phyloP scores from a whole-genome alignment of 2,113 vertebrate genomes.

The Melanocharis versteri region DNA sequence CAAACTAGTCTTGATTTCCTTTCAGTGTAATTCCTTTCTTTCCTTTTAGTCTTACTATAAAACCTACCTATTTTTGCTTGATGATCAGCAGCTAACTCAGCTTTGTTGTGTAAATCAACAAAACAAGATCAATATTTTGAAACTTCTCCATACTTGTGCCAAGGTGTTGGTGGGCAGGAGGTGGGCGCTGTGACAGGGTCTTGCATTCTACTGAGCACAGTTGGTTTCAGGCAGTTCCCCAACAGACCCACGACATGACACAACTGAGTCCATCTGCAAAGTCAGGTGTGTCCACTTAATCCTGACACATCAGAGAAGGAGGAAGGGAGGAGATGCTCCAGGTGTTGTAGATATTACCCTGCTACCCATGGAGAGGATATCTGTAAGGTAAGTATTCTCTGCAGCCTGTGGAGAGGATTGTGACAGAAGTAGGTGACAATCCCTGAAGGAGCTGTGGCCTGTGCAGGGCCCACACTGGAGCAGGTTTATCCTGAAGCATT shows the following conservation, averaged over 20 bases:
- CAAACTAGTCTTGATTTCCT: neutral
- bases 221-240: neutral
- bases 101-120: neutral
- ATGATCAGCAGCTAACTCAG: neutral
- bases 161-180: neutral
- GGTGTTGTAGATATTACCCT: neutral
- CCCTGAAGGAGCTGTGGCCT: neutral
- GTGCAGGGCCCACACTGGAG: neutral
- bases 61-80: neutral
- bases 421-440: neutral
- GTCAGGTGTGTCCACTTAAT: too few relatives aligned
- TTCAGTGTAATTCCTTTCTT: neutral
- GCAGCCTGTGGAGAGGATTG: neutral
- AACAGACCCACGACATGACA: neutral
- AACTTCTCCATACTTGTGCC: neutral
- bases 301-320: neutral
- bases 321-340: neutral
- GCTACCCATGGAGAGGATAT: too few relatives aligned
- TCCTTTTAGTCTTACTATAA: neutral
- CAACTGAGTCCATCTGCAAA: neutral
- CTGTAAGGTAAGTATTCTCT: neutral
- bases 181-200: neutral
- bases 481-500: neutral
- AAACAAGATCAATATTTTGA: neutral
- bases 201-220: rapidly evolving